These are phyloP conservation scores for Acronicta aceris DNA, from an alignment of 2,888 invertebrate species.

Conservation along the genomic window DNA sequence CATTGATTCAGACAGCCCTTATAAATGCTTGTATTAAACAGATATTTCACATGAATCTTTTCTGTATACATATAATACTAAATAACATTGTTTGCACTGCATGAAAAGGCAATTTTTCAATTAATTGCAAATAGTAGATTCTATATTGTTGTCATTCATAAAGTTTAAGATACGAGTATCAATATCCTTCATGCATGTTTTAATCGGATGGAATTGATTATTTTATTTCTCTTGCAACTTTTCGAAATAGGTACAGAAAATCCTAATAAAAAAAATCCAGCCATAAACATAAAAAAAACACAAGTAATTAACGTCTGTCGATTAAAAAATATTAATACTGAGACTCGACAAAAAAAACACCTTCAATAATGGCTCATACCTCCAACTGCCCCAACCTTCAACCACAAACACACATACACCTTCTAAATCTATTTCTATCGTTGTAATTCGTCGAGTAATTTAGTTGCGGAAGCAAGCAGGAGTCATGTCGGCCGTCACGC, in stretches of 20 bases:
- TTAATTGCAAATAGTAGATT: constrained; percentile 1
- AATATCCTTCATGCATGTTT: too few species aligned
- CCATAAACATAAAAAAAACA: too few species aligned
- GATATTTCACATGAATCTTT: neutral
- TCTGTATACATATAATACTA: neutral
- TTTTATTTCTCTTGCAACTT: too few species aligned
- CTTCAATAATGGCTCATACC: constrained; percentile 10
- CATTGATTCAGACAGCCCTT: constrained; percentile 35
- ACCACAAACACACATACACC: constrained; percentile 39
- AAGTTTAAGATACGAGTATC: too few species aligned
- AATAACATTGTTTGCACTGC: neutral
- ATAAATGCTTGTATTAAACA: constrained; percentile 6
- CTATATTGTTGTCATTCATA: too few species aligned
- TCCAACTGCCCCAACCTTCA: constrained; percentile 26
- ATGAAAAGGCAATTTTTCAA: neutral
- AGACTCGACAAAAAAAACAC: constrained; percentile 13
- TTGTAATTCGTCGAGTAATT: constrained; percentile 76
- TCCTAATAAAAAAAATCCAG: too few species aligned
- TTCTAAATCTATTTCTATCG: constrained; percentile 65
- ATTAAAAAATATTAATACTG: neutral
- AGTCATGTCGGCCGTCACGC: constrained; percentile 71
- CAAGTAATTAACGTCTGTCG: too few species aligned
- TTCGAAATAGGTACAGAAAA: too few species aligned
- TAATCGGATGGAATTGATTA: too few species aligned
- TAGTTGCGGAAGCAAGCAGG: constrained; percentile 79